phyloP scores from a whole-genome alignment of 2,797 vertebrate species.

The Labeo calbasu region DNA sequence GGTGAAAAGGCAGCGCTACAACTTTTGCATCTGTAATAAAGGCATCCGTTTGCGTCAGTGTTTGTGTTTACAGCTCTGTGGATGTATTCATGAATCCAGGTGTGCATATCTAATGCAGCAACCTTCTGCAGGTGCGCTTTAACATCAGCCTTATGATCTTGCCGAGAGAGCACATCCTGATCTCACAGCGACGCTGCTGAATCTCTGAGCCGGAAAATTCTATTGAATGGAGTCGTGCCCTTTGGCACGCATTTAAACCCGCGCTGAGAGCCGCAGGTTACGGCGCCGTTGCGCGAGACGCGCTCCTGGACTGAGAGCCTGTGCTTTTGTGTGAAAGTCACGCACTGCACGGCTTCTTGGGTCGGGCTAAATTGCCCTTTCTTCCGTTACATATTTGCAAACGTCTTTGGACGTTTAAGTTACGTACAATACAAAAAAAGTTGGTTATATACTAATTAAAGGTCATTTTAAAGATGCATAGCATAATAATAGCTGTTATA shows the following conservation, averaged over 20 bases:
- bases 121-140: constrained; percentile 16
- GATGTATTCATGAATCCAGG: not conserved
- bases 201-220: constrained; percentile 17
- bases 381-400: constrained; percentile 33
- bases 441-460: constrained; percentile 7
- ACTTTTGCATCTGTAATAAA: not conserved
- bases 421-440: not conserved
- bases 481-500: not conserved
- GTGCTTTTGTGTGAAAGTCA: constrained; percentile 43
- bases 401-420: not conserved
- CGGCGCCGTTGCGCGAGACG: not conserved
- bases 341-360: not conserved
- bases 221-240: constrained; percentile 21
- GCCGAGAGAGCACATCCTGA: not conserved
- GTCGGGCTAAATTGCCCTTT: not conserved
- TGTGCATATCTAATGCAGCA: not conserved
- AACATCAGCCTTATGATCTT: constrained; percentile 7
- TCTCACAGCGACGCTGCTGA: not conserved
- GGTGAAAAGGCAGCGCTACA: not conserved
- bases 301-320: constrained; percentile 25
- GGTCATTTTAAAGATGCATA: not conserved
- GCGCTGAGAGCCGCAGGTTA: constrained; percentile 26
- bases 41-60: not conserved
- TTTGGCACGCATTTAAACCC: constrained; percentile 51
- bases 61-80: not conserved